Conservation (phyloP, 1,140 invertebrate species). For the Luehdorfia chinensis region DNA sequence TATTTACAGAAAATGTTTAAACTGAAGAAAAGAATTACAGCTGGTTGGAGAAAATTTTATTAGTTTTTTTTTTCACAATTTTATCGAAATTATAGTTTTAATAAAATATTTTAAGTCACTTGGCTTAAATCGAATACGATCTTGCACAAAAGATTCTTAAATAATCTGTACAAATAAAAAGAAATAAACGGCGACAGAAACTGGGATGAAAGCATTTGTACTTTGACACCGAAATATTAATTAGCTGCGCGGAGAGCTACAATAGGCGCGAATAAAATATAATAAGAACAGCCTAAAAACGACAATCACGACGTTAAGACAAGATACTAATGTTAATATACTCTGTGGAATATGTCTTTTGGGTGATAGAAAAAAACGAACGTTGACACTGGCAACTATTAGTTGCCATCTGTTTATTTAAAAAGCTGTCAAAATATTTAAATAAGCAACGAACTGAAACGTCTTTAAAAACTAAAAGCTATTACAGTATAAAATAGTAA, state of each 20-base stretch:
- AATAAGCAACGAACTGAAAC: too few relatives aligned
- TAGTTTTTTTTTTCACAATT: slow-evolving; percentile 10
- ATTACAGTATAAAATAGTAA: too few relatives aligned
- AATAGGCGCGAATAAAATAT: slow-evolving; percentile 7
- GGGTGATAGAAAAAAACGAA: not conserved
- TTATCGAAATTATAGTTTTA: slow-evolving; percentile 13
- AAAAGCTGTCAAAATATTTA: too few relatives aligned
- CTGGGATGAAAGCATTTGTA: slow-evolving; percentile 12
- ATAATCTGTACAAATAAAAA: not conserved
- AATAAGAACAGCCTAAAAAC: slow-evolving; percentile 16
- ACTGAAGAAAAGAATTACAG: slow-evolving; percentile 17
- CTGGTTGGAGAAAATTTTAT: slow-evolving; percentile 3
- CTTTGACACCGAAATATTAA: slow-evolving; percentile 8
- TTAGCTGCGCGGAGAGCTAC: not conserved
- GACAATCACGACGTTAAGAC: slow-evolving; percentile 12
- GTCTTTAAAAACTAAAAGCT: too few relatives aligned
- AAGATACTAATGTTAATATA: not conserved
- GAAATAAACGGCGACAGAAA: not conserved
- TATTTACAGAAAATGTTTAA: slow-evolving; percentile 24
- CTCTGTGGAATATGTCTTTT: slow-evolving; percentile 2
- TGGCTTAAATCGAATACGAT: slow-evolving; percentile 18
- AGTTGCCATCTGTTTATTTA: too few relatives aligned
- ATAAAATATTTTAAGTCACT: slow-evolving; percentile 30
- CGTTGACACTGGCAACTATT: too few relatives aligned
- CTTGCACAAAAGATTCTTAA: not conserved